These are phyloP conservation scores for Cartodere bifasciata DNA, from an alignment of 2,888 invertebrate genomes.

Conservation along the genomic window DNA sequence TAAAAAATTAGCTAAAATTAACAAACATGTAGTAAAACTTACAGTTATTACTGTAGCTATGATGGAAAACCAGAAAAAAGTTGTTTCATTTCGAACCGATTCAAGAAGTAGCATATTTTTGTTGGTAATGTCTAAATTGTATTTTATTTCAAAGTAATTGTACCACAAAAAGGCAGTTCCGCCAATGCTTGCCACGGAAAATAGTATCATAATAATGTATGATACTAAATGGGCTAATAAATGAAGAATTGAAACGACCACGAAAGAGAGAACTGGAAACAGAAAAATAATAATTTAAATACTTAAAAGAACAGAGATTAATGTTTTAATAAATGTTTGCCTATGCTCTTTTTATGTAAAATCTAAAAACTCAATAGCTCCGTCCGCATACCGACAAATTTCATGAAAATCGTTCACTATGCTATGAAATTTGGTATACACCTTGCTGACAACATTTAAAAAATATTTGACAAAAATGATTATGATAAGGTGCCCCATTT, in stretches of 20 bases:
- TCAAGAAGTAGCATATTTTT: constrained; percentile 49
- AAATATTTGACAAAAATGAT: no score
- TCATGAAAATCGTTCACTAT: no score
- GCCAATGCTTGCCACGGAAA: constrained; percentile 61
- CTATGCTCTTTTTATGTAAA: no score
- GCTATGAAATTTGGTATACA: no score
- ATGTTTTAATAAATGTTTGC: no score
- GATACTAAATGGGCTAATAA: constrained; percentile 73
- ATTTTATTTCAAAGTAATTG: constrained; percentile 67
- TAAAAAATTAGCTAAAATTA: constrained; percentile 6
- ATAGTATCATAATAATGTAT: constrained; percentile 75
- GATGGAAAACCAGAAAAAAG: constrained; percentile 74
- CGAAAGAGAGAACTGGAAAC: constrained; percentile 64
- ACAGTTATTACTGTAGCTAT: constrained; percentile 81
- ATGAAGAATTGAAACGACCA: constrained; percentile 74
- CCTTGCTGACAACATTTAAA: no score
- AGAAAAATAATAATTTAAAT: constrained; percentile 9
- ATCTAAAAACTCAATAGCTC: no score
- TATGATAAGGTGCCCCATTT: no score
- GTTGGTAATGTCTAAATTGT: constrained; percentile 45
- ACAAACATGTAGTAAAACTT: constrained; percentile 28
- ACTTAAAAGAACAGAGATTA: constrained; percentile 7
- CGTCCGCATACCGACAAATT: no score
- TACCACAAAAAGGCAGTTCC: constrained; percentile 79
- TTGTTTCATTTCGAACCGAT: constrained; percentile 71